Conservation (phyloP, 2,888 invertebrate species). For the Apamea crenata region DNA sequence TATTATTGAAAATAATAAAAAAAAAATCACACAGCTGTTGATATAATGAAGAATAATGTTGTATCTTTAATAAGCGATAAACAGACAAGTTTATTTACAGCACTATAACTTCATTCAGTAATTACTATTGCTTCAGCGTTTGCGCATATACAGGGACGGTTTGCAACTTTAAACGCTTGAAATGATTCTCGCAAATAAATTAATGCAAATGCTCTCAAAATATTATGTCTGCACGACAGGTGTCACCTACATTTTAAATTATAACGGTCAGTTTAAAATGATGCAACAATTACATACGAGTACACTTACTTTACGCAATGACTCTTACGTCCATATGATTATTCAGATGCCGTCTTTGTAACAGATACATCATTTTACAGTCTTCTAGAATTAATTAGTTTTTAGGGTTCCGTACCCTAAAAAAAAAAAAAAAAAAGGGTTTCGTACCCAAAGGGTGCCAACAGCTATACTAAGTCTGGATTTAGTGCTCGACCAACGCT, state of each 20-base stretch:
- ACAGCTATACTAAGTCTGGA: background rate
- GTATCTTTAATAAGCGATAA: background rate
- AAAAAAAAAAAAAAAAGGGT: no score
- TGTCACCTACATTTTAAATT: slow-evolving; percentile 61
- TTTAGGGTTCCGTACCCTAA: slow-evolving; percentile 5
- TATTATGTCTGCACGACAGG: slow-evolving; percentile 43
- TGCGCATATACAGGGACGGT: background rate
- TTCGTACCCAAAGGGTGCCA: background rate
- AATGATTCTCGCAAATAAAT: slow-evolving; percentile 25
- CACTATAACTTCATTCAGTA: background rate
- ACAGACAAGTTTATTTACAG: background rate
- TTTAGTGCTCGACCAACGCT: background rate
- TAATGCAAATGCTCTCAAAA: slow-evolving; percentile 49
- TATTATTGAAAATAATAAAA: no score
- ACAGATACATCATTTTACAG: slow-evolving; percentile 58
- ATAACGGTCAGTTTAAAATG: slow-evolving; percentile 38
- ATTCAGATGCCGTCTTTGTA: slow-evolving; percentile 46
- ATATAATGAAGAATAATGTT: background rate
- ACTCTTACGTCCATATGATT: slow-evolving; percentile 23
- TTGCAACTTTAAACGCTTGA: slow-evolving; percentile 2
- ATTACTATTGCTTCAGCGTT: slow-evolving; percentile 11
- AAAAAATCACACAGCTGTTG: no score
- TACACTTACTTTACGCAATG: slow-evolving; percentile 49
- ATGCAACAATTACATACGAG: slow-evolving; percentile 58
- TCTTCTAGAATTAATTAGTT: slow-evolving; percentile 11